phyloP scores from a whole-genome alignment of 2,797 vertebrate genomes.

The Harpagifer antarcticus region DNA sequence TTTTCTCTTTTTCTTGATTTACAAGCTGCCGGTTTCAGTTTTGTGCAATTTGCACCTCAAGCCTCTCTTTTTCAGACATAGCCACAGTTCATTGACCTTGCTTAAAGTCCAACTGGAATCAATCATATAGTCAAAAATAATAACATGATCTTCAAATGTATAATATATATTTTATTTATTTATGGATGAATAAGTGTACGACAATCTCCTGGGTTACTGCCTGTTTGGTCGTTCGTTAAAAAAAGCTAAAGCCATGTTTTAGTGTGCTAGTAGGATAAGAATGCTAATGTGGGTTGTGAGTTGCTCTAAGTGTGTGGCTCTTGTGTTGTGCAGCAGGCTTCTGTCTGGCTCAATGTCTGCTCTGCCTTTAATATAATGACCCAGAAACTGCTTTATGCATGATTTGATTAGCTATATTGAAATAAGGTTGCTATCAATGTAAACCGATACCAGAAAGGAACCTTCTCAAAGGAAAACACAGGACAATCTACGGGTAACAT shows the following conservation, averaged over 20 bases:
- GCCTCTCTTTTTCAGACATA: background rate
- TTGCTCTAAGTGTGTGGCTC: background rate
- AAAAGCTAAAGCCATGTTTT: too few species aligned
- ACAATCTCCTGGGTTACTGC: background rate
- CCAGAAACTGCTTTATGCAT: too few species aligned
- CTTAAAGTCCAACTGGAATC: constrained; percentile 21
- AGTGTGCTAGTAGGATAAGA: background rate
- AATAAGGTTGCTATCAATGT: background rate
- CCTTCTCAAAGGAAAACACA: background rate
- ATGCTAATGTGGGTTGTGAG: background rate
- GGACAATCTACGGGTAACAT: background rate
- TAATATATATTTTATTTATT: background rate
- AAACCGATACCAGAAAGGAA: background rate
- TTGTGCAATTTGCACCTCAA: background rate
- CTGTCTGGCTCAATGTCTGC: background rate
- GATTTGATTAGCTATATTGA: background rate
- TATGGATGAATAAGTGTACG: background rate
- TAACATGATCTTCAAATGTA: background rate
- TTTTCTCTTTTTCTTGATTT: background rate
- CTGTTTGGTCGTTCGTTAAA: background rate
- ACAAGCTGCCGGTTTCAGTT: background rate
- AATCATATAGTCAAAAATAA: background rate
- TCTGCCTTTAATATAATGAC: background rate
- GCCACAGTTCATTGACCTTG: background rate
- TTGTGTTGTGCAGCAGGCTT: background rate